Percentiles rank a stretch among this genome's conserved stretches.
phyloP scores from a whole-genome alignment of 1,140 invertebrate genomes.

The Temnothorax curvispinosus region DNA sequence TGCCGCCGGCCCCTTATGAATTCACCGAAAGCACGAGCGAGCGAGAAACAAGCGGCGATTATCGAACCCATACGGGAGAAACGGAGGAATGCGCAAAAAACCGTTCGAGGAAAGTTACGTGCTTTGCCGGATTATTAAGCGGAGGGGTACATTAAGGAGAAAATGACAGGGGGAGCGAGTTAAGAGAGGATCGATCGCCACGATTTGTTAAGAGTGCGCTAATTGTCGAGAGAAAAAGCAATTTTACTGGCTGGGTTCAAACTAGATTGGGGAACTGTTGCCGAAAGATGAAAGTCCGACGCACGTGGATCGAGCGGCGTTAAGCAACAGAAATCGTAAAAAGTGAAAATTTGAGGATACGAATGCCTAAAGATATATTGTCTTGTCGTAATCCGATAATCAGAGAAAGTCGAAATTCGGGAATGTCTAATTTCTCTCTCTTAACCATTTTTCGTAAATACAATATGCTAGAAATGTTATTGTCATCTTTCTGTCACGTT shows the following conservation, averaged over 20 bases:
- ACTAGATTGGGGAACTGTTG: conserved; percentile 10
- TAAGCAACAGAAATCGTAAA: conserved; percentile 49
- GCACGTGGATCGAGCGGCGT: background rate
- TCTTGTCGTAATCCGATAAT: conserved; percentile 11
- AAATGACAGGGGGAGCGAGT: conserved; percentile 19
- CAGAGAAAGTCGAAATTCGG: conserved; percentile 48
- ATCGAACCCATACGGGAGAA: conserved; percentile 5
- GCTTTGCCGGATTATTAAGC: conserved; percentile 27
- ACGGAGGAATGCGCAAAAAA: conserved; percentile 29
- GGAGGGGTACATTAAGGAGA: conserved; percentile 37
- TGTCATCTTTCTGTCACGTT: background rate
- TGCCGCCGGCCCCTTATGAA: conserved; percentile 15
- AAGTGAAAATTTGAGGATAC: conserved; percentile 50
- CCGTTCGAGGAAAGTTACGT: conserved; percentile 17
- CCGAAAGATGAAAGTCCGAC: conserved; percentile 35
- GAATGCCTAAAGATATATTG: conserved; percentile 21
- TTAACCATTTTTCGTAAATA: too few relatives aligned
- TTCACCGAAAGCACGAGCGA: conserved; percentile 34
- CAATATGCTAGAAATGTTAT: background rate
- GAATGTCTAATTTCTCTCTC: background rate
- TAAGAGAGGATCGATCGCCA: conserved; percentile 15
- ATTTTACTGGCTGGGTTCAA: background rate
- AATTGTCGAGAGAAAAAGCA: conserved; percentile 34
- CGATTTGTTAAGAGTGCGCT: conserved; percentile 40
- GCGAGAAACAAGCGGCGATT: conserved; percentile 33